A percentile compares a stretch with the other conserved stretches of the same genome.
Evolutionary conservation across 2,888 invertebrate species (phyloP).

Genomic region (Drosophila limbata): DNA sequence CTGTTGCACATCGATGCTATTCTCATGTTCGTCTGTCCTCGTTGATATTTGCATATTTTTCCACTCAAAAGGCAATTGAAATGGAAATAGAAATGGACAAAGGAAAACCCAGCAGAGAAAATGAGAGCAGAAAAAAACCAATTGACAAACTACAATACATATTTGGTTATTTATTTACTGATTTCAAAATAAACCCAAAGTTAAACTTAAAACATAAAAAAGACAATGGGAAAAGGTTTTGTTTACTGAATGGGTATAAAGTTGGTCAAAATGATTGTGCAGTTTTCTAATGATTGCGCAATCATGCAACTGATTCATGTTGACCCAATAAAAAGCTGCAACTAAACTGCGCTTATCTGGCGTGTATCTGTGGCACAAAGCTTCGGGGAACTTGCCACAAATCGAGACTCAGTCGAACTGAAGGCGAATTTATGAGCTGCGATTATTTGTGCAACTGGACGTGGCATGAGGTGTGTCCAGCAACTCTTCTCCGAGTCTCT

Average conservation of each 20-base stretch:
- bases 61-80: constrained; percentile 76
- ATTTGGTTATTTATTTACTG: constrained; percentile 68
- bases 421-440: constrained; percentile 56
- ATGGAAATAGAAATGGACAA: constrained; percentile 68
- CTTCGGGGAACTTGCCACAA: constrained; percentile 20
- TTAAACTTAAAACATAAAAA: background rate
- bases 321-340: constrained; percentile 63
- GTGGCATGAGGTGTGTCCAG: constrained; percentile 57
- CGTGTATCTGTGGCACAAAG: constrained; percentile 3
- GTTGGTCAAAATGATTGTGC: constrained; percentile 52
- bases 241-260: constrained; percentile 5
- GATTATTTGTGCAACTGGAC: constrained; percentile 60
- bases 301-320: constrained; percentile 63
- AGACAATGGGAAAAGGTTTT: constrained; percentile 28
- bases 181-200: constrained; percentile 30
- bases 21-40: constrained; percentile 37
- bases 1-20: constrained; percentile 51
- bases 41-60: constrained; percentile 77
- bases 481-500: constrained; percentile 33
- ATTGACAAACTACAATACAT: constrained; percentile 51
- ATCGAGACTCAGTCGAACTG: constrained; percentile 16
- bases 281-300: constrained; percentile 59
- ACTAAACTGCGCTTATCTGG: constrained; percentile 50
- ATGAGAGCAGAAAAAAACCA: constrained; percentile 32
- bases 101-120: constrained; percentile 18